Conservation (phyloP, 2,888 invertebrate genomes). For the Chymomyza caudatula region DNA sequence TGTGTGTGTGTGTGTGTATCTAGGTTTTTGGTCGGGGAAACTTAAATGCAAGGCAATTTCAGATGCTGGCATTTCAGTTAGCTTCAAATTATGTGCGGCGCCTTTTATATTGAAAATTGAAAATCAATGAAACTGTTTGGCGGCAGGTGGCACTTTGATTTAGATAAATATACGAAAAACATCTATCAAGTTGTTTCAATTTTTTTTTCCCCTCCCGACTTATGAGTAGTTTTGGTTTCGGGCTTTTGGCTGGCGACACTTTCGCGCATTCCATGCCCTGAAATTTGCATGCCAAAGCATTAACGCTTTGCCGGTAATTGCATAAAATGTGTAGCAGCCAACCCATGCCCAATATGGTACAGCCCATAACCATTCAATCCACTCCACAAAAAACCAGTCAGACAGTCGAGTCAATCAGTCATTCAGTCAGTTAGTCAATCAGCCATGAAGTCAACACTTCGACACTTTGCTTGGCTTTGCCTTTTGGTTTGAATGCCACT, state of each 20-base stretch:
- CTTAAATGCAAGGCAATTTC: slow-evolving; percentile 54
- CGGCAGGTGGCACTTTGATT: slow-evolving; percentile 67
- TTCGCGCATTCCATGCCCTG: slow-evolving; percentile 46
- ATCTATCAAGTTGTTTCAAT: slow-evolving; percentile 7
- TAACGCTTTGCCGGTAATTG: slow-evolving; percentile 64
- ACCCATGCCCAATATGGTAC: background rate
- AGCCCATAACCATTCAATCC: slow-evolving; percentile 21
- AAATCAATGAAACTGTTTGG: slow-evolving; percentile 40
- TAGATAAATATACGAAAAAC: slow-evolving; percentile 50
- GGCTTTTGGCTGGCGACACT: slow-evolving; percentile 31
- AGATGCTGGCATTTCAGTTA: slow-evolving; percentile 9
- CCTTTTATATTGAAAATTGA: slow-evolving; percentile 50
- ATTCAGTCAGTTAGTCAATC: slow-evolving; percentile 20
- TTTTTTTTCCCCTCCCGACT: slow-evolving; percentile 1
- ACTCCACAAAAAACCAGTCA: background rate
- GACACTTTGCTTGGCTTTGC: slow-evolving; percentile 44
- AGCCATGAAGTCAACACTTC: slow-evolving; percentile 34
- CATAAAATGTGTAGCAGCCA: slow-evolving; percentile 37
- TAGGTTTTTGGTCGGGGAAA: background rate
- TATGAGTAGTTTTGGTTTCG: slow-evolving; percentile 2
- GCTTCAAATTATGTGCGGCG: slow-evolving; percentile 37
- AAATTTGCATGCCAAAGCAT: slow-evolving; percentile 70
- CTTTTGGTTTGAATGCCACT: slow-evolving; percentile 30
- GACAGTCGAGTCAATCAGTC: slow-evolving; percentile 6
- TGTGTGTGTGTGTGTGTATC: background rate